Evolutionary conservation across 2,888 invertebrate genomes (phyloP), one percentile per base, ranked within the genome.

Genomic region (Drosophila meridiana): DNA sequence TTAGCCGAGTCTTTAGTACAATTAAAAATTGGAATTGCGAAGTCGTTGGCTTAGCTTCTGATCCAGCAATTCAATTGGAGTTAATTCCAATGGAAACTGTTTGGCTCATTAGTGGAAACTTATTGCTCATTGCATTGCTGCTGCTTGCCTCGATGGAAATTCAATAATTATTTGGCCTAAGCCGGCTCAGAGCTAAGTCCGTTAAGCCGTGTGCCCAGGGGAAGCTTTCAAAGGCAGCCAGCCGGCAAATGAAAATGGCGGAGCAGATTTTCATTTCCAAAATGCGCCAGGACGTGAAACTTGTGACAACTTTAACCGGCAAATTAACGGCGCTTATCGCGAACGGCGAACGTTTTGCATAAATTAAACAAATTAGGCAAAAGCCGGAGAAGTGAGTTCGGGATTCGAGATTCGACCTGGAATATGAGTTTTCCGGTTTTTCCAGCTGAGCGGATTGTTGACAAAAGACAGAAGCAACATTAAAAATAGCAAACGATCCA

Each of bases 291-390:
- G 48, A 40, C 34, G 62, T 53, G 73, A 74, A 76, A 82, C 70
- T 87, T 85, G 75, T 75, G 75, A 78, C 88, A 85, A 82, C 66
- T 90, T 90, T 82, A 76, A 85, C 74, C 91, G 52, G 87, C 4
- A 90, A 87, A 88, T 89, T 87, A 80, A 78, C 78, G 78, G 68
- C 76, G 85, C 87, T 86, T 86, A 86, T 86, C 68, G 72, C 71
- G 20, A 20, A 20, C 20, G 43, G 69, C 76, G 69, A 87, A 84
- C 89, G 88, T 88, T 87, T 90, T 90, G 91, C 87, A 90, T 87
- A 87, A 87, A 90, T 87, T 90, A 90, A 90, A 82, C 83, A 84
- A 90, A 88, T 90, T 88, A 78, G 61, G 48, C 68, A 60, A 87
- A 82, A 87, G 78, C 84, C 43, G 62, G 78, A 45, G 70, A 76